These are phyloP conservation scores for Cryptocephalus primarius DNA, from an alignment of 2,888 invertebrate species.

Conservation along the genomic window DNA sequence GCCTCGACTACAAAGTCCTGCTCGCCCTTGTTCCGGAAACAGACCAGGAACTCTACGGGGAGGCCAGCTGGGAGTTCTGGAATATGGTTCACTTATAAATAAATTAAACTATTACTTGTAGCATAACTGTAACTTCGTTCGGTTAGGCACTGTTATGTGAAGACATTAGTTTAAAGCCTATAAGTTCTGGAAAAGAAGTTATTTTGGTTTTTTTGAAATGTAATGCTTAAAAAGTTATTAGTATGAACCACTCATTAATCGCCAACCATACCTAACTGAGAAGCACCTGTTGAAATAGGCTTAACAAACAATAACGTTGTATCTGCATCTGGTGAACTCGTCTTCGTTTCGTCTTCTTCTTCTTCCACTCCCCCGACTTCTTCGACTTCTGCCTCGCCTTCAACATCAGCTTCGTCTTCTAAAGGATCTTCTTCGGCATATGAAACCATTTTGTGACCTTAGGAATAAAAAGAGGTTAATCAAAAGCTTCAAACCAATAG, in stretches of 20 bases:
- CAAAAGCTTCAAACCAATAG: background rate
- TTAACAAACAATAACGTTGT: constrained; percentile 83
- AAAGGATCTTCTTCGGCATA: constrained; percentile 57
- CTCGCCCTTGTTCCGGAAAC: constrained; percentile 89
- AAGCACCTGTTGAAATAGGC: constrained; percentile 54
- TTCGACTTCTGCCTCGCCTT: constrained; percentile 59
- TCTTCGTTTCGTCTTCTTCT: constrained; percentile 54
- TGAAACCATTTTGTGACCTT: constrained; percentile 43
- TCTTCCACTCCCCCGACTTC: constrained; percentile 48
- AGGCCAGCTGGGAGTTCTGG: constrained; percentile 84
- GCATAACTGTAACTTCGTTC: no score
- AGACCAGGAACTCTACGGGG: constrained; percentile 89
- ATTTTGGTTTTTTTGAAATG: background rate
- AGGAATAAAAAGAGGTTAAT: constrained; percentile 1
- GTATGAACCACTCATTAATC: background rate
- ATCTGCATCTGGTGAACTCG: constrained; percentile 83
- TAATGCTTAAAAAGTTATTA: background rate
- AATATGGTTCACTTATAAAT: background rate
- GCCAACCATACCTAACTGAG: constrained; percentile 58
- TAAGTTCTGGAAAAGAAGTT: no score
- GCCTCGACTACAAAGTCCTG: constrained; percentile 86
- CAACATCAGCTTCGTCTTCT: constrained; percentile 55
- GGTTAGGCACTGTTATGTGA: no score
- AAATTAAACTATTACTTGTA: no score
- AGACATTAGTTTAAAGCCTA: no score